phyloP scores from a whole-genome alignment of 2,113 vertebrate genomes.

The Prionailurus viverrinus region DNA sequence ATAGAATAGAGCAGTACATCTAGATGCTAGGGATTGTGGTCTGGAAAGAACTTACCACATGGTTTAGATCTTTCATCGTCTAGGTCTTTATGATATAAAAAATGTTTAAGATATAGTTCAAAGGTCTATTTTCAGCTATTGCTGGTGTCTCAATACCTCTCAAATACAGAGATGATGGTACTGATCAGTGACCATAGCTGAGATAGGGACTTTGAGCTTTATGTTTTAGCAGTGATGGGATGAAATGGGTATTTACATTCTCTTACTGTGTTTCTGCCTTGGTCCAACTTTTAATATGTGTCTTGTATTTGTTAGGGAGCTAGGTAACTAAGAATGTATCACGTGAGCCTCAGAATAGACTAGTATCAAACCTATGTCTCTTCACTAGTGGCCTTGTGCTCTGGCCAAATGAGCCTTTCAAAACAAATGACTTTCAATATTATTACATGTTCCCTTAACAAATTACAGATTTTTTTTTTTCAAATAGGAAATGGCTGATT shows the following conservation, averaged over 20 bases:
- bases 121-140: background rate
- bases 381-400: background rate
- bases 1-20: background rate
- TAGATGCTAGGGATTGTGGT: background rate
- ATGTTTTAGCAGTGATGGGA: background rate
- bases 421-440: background rate
- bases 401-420: background rate
- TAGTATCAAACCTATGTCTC: background rate
- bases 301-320: background rate
- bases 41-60: background rate
- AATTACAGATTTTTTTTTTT: background rate
- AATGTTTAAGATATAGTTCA: background rate
- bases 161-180: background rate
- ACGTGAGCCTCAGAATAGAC: background rate
- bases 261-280: background rate
- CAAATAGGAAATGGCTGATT: slow-evolving; percentile 20
- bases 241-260: background rate
- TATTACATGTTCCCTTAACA: background rate
- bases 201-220: background rate
- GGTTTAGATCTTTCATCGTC: background rate
- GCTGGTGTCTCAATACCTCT: background rate
- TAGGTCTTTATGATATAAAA: background rate
- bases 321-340: background rate
- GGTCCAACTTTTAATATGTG: background rate
- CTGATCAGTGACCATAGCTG: background rate